Percentiles rank a stretch among this genome's conserved stretches.
Evolutionary conservation across 2,113 vertebrate species (phyloP).

Genomic region (Plestiodon gilberti): DNA sequence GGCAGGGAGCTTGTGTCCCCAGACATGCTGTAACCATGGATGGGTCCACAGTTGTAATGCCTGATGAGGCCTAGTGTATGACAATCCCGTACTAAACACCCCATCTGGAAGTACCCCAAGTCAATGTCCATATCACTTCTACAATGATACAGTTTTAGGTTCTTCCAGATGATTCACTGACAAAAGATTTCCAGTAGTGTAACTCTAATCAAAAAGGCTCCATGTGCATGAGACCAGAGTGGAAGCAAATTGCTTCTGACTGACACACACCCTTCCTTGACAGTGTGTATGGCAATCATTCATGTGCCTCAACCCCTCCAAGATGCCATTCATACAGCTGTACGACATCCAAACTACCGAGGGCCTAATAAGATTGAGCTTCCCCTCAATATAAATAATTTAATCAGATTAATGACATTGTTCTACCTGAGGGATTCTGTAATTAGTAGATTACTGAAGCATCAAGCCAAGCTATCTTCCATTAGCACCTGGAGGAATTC

Average conservation of each 20-base stretch:
- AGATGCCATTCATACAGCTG: constrained; percentile 2
- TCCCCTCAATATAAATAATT: constrained; percentile 80
- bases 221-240: neutral
- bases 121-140: too few relatives aligned
- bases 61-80: too few relatives aligned
- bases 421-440: constrained; percentile 80
- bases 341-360: constrained; percentile 59
- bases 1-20: too few relatives aligned
- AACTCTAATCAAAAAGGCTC: neutral
- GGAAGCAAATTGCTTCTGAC: neutral
- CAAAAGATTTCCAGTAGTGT: neutral
- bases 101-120: too few relatives aligned
- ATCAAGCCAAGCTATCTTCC: constrained; percentile 76
- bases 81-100: too few relatives aligned
- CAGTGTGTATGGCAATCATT: neutral
- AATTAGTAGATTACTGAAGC: constrained; percentile 81
- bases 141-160: neutral
- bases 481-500: constrained; percentile 83
- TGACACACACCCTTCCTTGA: constrained; percentile 5
- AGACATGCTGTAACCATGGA: too few relatives aligned
- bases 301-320: constrained; percentile 10
- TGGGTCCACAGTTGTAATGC: too few relatives aligned
- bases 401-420: constrained; percentile 83
- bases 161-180: neutral
- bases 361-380: constrained; percentile 76